These are phyloP conservation scores for Leiothrix lutea DNA, from an alignment of 2,113 vertebrate species.

Conservation along the genomic window DNA sequence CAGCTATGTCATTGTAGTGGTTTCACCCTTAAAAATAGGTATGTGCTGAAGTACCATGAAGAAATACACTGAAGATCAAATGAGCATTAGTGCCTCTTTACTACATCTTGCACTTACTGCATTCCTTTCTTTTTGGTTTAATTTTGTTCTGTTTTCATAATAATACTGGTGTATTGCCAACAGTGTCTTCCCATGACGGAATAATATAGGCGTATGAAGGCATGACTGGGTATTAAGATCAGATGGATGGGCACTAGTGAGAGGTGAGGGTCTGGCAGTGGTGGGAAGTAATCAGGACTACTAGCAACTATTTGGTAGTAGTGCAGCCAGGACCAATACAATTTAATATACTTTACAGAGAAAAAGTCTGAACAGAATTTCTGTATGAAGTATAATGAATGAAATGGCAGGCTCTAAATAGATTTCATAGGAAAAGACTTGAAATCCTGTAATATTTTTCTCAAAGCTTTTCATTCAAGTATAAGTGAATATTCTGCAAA, in stretches of 20 bases:
- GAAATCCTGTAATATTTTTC: background rate
- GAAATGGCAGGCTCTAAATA: background rate
- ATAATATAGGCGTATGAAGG: background rate
- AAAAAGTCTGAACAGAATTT: background rate
- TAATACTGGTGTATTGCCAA: background rate
- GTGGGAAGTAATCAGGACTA: background rate
- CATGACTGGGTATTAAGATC: background rate
- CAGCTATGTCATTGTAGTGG: background rate
- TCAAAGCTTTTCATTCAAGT: background rate
- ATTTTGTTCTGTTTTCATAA: background rate
- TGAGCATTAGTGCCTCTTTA: background rate
- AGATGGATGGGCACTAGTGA: background rate
- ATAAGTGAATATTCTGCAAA: background rate
- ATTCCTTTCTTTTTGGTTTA: background rate
- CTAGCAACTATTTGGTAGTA: background rate
- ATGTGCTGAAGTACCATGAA: background rate
- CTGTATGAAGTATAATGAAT: background rate
- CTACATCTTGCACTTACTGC: background rate
- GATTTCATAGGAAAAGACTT: background rate
- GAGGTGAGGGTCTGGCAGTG: background rate
- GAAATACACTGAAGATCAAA: background rate
- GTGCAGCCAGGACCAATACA: background rate
- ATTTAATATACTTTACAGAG: background rate
- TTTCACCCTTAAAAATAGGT: background rate
- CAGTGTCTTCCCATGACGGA: background rate